phyloP scores from a whole-genome alignment of 2,797 vertebrate species.

The Chelonia mydas region DNA sequence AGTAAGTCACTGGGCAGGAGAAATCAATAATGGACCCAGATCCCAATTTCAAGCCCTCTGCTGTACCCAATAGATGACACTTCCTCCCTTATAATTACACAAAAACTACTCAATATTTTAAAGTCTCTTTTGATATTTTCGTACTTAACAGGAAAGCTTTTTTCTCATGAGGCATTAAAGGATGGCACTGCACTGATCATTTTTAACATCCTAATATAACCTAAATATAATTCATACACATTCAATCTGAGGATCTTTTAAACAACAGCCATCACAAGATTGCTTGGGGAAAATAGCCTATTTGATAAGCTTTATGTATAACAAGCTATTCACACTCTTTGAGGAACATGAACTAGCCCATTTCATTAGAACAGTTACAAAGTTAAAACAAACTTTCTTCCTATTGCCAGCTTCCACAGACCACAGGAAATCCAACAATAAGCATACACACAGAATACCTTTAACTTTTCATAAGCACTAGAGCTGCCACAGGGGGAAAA shows the following conservation, averaged over 20 bases:
- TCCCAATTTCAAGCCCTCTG: background rate
- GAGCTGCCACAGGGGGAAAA: fast-evolving
- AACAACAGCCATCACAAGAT: too few relatives aligned
- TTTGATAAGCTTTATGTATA: background rate
- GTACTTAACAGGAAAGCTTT: too few relatives aligned
- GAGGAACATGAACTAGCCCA: background rate
- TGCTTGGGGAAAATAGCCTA: background rate
- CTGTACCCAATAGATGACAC: background rate
- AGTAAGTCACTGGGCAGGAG: background rate
- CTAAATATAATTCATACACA: too few relatives aligned
- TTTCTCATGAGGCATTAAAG: too few relatives aligned
- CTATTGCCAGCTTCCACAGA: background rate
- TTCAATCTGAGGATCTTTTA: too few relatives aligned
- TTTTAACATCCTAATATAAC: too few relatives aligned
- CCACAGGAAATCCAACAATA: background rate
- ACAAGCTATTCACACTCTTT: background rate
- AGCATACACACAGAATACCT: background rate
- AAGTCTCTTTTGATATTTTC: too few relatives aligned
- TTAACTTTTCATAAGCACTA: background rate
- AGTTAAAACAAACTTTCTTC: background rate
- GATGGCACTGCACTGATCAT: too few relatives aligned
- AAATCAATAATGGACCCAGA: background rate
- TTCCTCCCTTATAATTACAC: too few relatives aligned
- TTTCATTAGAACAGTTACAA: background rate
- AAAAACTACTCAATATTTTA: too few relatives aligned